phyloP scores from a whole-genome alignment of 2,888 invertebrate species.

The Panopea generosa region DNA sequence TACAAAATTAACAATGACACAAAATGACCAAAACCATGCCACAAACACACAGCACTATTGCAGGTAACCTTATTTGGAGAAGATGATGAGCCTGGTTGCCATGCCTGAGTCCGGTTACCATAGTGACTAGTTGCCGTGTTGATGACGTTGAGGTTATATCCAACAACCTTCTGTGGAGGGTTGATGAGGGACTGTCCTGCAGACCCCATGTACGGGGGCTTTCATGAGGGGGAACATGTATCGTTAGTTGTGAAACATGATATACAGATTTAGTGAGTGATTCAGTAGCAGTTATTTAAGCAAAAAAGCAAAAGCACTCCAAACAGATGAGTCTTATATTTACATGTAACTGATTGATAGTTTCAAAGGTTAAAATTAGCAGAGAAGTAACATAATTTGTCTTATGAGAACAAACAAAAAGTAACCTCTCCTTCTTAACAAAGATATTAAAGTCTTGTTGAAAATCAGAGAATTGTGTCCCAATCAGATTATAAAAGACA shows the following conservation, averaged over 20 bases:
- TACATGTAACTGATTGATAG: too few relatives aligned
- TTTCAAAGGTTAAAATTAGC: too few relatives aligned
- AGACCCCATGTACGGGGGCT: constrained; percentile 3
- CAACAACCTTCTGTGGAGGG: constrained; percentile 23
- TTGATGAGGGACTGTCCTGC: constrained; percentile 6
- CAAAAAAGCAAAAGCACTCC: too few relatives aligned
- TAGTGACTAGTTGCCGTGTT: constrained; percentile 18
- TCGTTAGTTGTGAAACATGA: constrained; percentile 21
- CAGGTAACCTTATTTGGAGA: constrained; percentile 36
- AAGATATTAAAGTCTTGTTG: too few relatives aligned
- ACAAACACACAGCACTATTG: neutral
- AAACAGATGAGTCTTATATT: too few relatives aligned
- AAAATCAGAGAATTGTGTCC: too few relatives aligned
- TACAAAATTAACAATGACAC: neutral
- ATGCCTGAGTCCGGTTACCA: constrained; percentile 20
- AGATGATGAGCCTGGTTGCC: constrained; percentile 15
- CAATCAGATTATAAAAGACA: too few relatives aligned
- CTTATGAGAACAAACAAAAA: too few relatives aligned
- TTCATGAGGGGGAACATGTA: neutral
- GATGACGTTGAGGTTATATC: constrained; percentile 16
- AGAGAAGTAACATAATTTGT: too few relatives aligned
- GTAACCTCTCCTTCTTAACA: too few relatives aligned
- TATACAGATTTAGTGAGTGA: too few relatives aligned
- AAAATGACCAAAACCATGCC: constrained; percentile 14
- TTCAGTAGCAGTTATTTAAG: too few relatives aligned